A percentile compares a stretch with the other conserved stretches of the same genome.
phyloP scores from a whole-genome alignment of 1,140 invertebrate species.

The Bombus confusus region DNA sequence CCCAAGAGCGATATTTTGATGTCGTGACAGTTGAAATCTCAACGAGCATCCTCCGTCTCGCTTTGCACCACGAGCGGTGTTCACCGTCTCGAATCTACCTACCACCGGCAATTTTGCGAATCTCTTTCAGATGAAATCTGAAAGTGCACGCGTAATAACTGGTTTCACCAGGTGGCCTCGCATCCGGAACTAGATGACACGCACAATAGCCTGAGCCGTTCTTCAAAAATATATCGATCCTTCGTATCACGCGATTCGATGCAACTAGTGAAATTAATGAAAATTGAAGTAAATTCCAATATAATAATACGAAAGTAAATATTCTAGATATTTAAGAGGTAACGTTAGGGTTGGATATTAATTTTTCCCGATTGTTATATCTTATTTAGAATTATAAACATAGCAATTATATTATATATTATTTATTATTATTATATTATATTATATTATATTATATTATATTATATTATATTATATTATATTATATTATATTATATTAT shows the following conservation, averaged over 20 bases:
- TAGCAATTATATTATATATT: too few species aligned
- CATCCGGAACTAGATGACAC: constrained; percentile 46
- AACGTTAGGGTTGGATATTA: too few species aligned
- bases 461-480: too few species aligned
- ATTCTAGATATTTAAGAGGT: background rate
- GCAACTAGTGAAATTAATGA: background rate
- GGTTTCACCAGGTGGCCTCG: constrained; percentile 25
- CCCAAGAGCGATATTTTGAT: constrained; percentile 47
- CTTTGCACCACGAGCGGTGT: constrained; percentile 17
- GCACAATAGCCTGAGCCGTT: background rate
- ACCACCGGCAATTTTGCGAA: constrained; percentile 56
- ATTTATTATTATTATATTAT: too few species aligned
- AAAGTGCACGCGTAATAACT: constrained; percentile 36
- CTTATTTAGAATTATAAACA: too few species aligned
- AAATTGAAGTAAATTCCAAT: background rate
- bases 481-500: too few species aligned
- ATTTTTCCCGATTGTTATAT: too few species aligned
- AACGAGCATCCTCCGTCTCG: constrained; percentile 43
- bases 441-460: too few species aligned
- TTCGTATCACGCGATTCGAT: constrained; percentile 1
- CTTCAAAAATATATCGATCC: background rate
- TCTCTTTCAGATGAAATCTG: constrained; percentile 42
- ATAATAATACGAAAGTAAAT: too few species aligned
- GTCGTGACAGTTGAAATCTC: constrained; percentile 63
- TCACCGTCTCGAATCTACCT: constrained; percentile 29